Base-by-base conservation (phyloP, 2,888 invertebrate species). In the Phortica okadai region DNA sequence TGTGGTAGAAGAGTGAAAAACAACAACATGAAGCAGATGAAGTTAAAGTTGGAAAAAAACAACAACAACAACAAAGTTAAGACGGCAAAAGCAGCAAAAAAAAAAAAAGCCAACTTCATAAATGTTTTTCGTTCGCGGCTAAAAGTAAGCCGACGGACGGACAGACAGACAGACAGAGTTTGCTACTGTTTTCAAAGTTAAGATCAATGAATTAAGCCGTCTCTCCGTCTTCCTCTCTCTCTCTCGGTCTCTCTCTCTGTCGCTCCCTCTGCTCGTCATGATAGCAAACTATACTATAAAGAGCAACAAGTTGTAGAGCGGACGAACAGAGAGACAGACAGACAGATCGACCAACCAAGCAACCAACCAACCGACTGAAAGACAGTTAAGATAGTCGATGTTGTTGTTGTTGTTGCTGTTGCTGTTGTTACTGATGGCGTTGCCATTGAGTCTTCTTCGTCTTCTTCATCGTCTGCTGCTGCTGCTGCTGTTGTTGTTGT, bases 161-260 rank as follows among this genome's bases (percentile, higher is more conserved):
- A 56, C 56, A 75, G 59, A n/a, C 56, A 11, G 5, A 56, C 56
- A 75, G 59, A n/a, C 56, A 11, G 5, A 86, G 84, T 87, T 86
- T 82, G 87, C 88, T 88, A 88, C 88, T 89, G 88, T 88, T 88
- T 87, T 89, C 88, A 89, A 87, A 87, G 89, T 88, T 87, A 87
- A 88, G 87, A 88, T 88, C 87, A 87, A 88, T 86, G 86, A 84
- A 87, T 82, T 50, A 50, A 50, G 50, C 50, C 50, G 8, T 50
- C 21, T 21, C 21, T 21, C 21, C 21, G 21, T 21, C 21, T 21
- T 21, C 21, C 21, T 2, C 16, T 58, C 58, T 58, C 16, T 58
- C 58, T 58, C 10, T 50, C 70, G 6, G 16, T 16, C 58, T 44
- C 44, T 69, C 33, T 14, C n/a, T 69, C 21, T 14, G 3, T 11